Percentiles rank a stretch among this genome's conserved stretches.
phyloP scores from a whole-genome alignment of 2,888 invertebrate genomes.

The Agrotis ipsilon region DNA sequence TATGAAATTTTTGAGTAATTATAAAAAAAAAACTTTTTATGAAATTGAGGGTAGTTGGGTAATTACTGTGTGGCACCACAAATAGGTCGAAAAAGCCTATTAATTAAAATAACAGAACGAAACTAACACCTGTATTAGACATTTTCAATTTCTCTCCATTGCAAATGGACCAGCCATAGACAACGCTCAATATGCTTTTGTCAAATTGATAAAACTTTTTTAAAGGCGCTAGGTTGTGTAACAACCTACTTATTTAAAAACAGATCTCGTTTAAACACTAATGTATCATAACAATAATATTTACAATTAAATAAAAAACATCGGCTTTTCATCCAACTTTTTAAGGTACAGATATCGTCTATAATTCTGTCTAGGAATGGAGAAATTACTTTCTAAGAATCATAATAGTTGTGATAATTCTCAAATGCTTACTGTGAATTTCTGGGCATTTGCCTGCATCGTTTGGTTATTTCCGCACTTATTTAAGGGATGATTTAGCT shows the following conservation, averaged over 20 bases:
- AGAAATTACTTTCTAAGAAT: conserved; percentile 44
- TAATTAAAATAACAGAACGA: conserved; percentile 60
- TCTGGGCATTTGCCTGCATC: no score
- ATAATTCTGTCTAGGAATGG: conserved; percentile 44
- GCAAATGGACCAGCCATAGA: conserved; percentile 77
- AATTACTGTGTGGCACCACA: neutral
- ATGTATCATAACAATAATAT: conserved; percentile 81
- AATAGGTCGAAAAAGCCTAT: neutral
- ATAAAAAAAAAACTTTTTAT: neutral
- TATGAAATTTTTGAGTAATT: neutral
- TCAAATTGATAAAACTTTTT: conserved; percentile 76
- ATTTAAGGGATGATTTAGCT: no score
- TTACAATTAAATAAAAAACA: conserved; percentile 79
- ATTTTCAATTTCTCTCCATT: conserved; percentile 62
- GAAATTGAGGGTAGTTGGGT: neutral
- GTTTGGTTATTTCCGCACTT: no score
- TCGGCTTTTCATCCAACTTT: conserved; percentile 63
- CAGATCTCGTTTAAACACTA: conserved; percentile 86
- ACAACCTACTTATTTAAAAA: conserved; percentile 80
- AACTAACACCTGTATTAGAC: conserved; percentile 50
- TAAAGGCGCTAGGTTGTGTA: conserved; percentile 68
- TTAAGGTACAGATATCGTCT: conserved; percentile 50
- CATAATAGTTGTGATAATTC: conserved; percentile 1
- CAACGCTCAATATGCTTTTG: conserved; percentile 71
- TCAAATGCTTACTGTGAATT: neutral